A percentile compares a stretch with the other conserved stretches of the same genome.
Evolutionary conservation across 30 jellyfish, hydroid and myxozoan species (phyloP).

Genomic region (Aurelia sp.): DNA sequence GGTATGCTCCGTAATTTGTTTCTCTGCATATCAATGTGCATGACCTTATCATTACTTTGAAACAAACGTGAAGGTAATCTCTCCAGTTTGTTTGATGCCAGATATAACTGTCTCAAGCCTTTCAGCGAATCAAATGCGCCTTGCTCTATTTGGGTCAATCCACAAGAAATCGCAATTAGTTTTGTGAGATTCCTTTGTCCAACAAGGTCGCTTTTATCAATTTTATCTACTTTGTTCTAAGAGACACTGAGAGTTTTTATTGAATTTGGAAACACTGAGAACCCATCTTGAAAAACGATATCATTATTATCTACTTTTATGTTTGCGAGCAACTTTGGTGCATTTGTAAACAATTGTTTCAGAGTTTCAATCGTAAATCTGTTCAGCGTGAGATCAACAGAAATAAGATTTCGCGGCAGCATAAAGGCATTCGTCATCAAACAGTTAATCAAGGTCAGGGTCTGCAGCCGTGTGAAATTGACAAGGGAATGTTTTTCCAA

Average conservation of each 20-base stretch:
- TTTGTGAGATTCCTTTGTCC: not conserved
- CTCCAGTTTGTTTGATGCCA: slow-evolving; percentile 19
- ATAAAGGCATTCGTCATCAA: not conserved
- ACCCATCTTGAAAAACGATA: no score
- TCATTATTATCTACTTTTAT: not conserved
- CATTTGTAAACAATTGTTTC: no score
- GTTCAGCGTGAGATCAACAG: slow-evolving; percentile 3
- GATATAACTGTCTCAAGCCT: not conserved
- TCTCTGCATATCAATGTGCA: not conserved
- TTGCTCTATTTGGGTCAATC: slow-evolving; percentile 7
- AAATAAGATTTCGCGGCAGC: not conserved
- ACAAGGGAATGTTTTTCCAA: slow-evolving; percentile 7
- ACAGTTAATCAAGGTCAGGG: slow-evolving; percentile 15
- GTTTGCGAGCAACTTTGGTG: not conserved
- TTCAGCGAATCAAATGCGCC: slow-evolving; percentile 31
- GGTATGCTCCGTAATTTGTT: slow-evolving; percentile 30
- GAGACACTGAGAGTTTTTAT: no score
- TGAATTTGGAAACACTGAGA: not conserved
- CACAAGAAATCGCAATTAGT: not conserved
- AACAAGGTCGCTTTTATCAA: not conserved
- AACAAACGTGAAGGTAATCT: slow-evolving; percentile 20
- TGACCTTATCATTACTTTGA: not conserved
- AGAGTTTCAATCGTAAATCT: not conserved
- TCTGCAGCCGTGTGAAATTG: slow-evolving; percentile 28
- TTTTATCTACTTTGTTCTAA: not conserved